Percentiles rank a stretch among this genome's conserved stretches.
Evolutionary conservation across 2,888 invertebrate species (phyloP).

Genomic region (Harpagoxenus sublaevis): DNA sequence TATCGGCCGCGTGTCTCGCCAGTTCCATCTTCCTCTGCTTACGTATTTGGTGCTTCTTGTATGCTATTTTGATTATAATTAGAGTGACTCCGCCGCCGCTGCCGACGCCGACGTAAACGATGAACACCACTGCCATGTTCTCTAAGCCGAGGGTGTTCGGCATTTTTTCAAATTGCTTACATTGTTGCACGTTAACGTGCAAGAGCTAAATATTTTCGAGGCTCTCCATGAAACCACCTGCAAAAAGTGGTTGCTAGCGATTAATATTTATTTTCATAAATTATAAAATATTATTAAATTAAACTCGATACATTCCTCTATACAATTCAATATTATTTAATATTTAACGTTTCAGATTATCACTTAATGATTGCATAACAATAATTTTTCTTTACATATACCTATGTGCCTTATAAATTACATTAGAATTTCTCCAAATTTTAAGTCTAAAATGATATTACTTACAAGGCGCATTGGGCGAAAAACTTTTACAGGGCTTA

Average conservation of each 20-base stretch:
- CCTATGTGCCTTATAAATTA: too few relatives aligned
- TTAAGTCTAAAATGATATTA: too few relatives aligned
- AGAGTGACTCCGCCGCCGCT: slow-evolving; percentile 98
- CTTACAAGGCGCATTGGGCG: too few relatives aligned
- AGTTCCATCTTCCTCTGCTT: slow-evolving; percentile 98
- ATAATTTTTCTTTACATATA: too few relatives aligned
- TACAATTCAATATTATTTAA: background rate
- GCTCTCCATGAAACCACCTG: slow-evolving; percentile 99
- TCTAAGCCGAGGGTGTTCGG: slow-evolving; percentile 98
- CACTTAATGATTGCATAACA: background rate
- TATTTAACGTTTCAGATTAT: slow-evolving; percentile 1
- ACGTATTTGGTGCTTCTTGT: slow-evolving; percentile 98
- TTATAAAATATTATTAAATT: background rate
- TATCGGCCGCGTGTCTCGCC: slow-evolving; percentile 97
- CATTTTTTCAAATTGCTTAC: slow-evolving; percentile 97
- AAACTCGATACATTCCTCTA: background rate
- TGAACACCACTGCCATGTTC: slow-evolving; percentile 99
- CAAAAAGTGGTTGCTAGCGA: background rate
- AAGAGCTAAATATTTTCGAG: slow-evolving; percentile 99
- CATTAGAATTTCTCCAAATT: too few relatives aligned
- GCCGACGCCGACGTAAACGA: slow-evolving; percentile 96
- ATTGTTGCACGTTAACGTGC: slow-evolving; percentile 93
- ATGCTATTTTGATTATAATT: slow-evolving; percentile 98
- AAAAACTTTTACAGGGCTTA: too few relatives aligned
- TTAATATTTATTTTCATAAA: background rate